These are phyloP conservation scores for Centropyge bicolor DNA, from an alignment of 2,797 vertebrate genomes.

Conservation along the genomic window DNA sequence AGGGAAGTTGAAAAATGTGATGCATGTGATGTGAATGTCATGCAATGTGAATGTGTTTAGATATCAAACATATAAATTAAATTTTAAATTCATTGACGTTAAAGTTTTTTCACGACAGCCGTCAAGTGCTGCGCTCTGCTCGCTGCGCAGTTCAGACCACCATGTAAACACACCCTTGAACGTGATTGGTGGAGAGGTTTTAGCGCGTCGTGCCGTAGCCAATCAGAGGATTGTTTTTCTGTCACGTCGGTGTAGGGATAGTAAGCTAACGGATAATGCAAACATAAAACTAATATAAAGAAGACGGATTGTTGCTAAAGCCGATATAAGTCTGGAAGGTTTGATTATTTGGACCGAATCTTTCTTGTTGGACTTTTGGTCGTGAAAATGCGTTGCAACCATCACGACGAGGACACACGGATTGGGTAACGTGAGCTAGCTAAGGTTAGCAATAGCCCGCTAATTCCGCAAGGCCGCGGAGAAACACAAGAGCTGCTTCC, in stretches of 20 bases:
- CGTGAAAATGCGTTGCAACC: slow-evolving; percentile 35
- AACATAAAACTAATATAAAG: slow-evolving; percentile 75
- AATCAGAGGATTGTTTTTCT: slow-evolving; percentile 86
- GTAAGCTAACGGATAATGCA: slow-evolving; percentile 80
- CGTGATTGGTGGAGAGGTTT: slow-evolving; percentile 81
- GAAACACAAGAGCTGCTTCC: slow-evolving; percentile 66
- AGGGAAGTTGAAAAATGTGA: fast-evolving
- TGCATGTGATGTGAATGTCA: no score
- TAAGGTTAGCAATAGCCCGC: slow-evolving; percentile 67
- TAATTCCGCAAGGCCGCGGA: slow-evolving; percentile 73
- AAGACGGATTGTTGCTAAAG: slow-evolving; percentile 19
- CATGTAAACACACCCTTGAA: slow-evolving; percentile 70
- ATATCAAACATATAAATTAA: background rate
- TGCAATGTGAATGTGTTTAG: no score
- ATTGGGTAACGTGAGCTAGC: slow-evolving; percentile 68
- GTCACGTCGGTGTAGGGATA: slow-evolving; percentile 74
- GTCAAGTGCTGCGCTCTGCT: slow-evolving; percentile 2
- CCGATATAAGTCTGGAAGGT: background rate
- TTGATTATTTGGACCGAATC: background rate
- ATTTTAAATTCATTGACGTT: background rate
- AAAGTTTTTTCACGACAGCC: background rate
- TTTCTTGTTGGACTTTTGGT: slow-evolving; percentile 18
- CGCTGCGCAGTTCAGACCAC: slow-evolving; percentile 49
- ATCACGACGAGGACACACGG: slow-evolving; percentile 38
- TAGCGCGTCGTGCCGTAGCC: slow-evolving; percentile 83